Conservation (phyloP, 2,797 vertebrate species). For the Orientallactaga sibirica region DNA sequence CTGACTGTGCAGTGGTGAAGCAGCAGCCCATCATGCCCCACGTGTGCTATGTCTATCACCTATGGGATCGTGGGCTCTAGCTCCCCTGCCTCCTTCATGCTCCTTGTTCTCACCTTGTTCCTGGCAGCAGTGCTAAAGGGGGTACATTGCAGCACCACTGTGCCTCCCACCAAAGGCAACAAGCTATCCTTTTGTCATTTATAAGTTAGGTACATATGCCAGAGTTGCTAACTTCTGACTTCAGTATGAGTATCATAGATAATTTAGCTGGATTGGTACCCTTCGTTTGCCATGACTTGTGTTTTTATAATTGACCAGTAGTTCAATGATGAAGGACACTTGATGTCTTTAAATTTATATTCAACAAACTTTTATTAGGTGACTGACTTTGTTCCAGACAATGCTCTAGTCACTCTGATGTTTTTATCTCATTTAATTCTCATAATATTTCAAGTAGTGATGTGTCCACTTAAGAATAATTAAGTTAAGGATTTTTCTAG, state of each 20-base stretch:
- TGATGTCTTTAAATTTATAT: background rate
- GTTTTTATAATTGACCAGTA: conserved; percentile 39
- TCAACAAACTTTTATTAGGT: background rate
- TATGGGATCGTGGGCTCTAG: background rate
- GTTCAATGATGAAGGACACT: background rate
- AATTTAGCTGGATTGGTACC: background rate
- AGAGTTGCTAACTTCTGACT: background rate
- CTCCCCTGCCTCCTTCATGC: background rate
- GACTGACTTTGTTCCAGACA: background rate
- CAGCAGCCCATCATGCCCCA: background rate
- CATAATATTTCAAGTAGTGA: background rate
- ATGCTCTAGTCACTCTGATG: background rate
- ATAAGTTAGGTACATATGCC: background rate
- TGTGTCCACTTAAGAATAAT: conserved; percentile 30
- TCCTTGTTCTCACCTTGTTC: background rate
- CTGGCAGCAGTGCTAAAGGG: background rate
- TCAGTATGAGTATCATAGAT: background rate
- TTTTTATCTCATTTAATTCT: conserved; percentile 25
- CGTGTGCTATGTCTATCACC: background rate
- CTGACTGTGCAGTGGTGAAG: background rate
- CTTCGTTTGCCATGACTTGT: background rate
- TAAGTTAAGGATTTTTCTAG: conserved; percentile 11
- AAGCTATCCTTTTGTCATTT: background rate
- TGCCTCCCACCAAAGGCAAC: background rate
- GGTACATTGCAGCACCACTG: too few species aligned